Conservation (phyloP, 2,113 vertebrate species). For the Orcinus orca region DNA sequence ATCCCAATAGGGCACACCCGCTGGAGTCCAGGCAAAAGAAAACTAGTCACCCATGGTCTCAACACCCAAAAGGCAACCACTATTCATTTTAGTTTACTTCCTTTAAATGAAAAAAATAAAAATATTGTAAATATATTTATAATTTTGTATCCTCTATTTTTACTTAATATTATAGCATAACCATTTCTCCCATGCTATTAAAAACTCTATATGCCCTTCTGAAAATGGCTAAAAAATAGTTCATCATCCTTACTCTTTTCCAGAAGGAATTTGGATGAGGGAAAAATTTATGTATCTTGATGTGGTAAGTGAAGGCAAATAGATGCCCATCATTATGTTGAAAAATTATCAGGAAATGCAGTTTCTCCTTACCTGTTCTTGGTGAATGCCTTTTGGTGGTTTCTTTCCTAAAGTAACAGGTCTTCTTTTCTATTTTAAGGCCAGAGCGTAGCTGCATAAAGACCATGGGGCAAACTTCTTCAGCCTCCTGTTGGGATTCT, state of each 20-base stretch:
- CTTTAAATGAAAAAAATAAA: constrained; percentile 20
- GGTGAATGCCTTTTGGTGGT: neutral
- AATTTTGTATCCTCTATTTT: constrained; percentile 9
- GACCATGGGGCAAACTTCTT: constrained; percentile 18
- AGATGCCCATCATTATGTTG: neutral
- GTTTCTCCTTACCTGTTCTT: constrained; percentile 51
- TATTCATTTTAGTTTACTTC: neutral
- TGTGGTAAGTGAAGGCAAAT: neutral
- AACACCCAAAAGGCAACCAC: neutral
- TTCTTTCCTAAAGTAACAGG: constrained; percentile 19
- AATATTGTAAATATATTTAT: constrained; percentile 17
- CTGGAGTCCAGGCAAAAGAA: neutral
- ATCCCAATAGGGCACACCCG: neutral
- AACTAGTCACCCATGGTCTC: neutral
- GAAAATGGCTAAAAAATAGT: neutral
- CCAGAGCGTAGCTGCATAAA: constrained; percentile 56
- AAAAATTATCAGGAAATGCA: neutral
- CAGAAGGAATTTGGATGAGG: neutral
- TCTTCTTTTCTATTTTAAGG: neutral
- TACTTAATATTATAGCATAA: neutral
- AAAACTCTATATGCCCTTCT: neutral
- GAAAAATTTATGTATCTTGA: neutral
- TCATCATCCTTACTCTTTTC: constrained; percentile 40
- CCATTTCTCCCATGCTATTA: constrained; percentile 3
- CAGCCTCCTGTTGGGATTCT: constrained; percentile 21